Evolutionary conservation across 64 coral and sea anemone species (phyloP).

Genomic region (Porites lutea): DNA sequence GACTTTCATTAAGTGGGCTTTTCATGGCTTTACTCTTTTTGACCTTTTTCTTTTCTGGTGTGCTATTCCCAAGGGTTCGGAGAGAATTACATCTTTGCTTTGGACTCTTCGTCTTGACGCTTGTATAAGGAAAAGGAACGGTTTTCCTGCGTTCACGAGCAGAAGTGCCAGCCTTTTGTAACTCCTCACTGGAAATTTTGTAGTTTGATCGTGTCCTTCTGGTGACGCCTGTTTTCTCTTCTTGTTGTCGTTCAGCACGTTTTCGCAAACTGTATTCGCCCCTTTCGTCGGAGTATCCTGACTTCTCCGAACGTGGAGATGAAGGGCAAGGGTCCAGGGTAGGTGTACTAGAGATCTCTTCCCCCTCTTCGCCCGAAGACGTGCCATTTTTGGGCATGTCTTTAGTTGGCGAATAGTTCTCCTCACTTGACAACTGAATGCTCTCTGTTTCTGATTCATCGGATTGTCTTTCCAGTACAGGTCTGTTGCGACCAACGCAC

Average conservation of each 20-base stretch:
- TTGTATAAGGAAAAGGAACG: not conserved
- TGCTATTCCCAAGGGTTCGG: not conserved
- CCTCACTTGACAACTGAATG: not conserved
- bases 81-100: not conserved
- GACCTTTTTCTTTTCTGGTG: not conserved
- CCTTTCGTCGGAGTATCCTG: slow-evolving; percentile 18
- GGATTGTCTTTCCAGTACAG: not conserved
- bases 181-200: not conserved
- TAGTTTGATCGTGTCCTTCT: slow-evolving; percentile 2
- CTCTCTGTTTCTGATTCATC: slow-evolving; percentile 31
- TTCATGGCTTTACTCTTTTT: not conserved
- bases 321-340: slow-evolving; percentile 4
- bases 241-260: not conserved
- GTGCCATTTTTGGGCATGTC: not conserved
- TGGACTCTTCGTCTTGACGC: not conserved
- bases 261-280: not conserved
- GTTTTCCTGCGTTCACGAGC: not conserved
- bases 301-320: not conserved
- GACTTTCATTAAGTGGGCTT: not conserved
- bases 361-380: not conserved
- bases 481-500: not conserved
- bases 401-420: not conserved
- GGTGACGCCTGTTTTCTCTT: not conserved
- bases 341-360: slow-evolving; percentile 37
- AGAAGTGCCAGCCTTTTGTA: not conserved